Percentiles rank a stretch among this genome's conserved stretches.
phyloP scores from a whole-genome alignment of 2,888 invertebrate genomes.

The Aphrophora alni region DNA sequence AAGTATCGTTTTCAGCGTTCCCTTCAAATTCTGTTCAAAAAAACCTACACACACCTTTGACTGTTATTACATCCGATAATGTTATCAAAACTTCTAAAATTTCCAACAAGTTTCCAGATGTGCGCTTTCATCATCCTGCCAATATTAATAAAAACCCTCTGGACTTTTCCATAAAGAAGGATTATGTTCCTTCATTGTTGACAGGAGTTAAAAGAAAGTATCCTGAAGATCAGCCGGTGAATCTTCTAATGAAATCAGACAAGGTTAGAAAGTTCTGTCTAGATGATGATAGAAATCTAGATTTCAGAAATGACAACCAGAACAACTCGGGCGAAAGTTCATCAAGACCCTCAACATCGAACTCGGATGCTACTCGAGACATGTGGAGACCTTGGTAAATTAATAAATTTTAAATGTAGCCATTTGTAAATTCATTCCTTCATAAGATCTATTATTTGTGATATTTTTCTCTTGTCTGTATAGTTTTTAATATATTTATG shows the following conservation, averaged over 20 bases:
- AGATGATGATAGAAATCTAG: constrained; percentile 7
- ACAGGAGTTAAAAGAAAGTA: background rate
- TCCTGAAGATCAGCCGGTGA: background rate
- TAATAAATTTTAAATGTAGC: no score
- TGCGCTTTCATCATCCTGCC: background rate
- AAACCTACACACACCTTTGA: constrained; percentile 40
- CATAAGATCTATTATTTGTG: no score
- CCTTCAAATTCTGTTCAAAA: background rate
- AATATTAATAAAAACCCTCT: constrained; percentile 43
- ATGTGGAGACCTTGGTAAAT: constrained; percentile 67
- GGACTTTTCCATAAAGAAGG: constrained; percentile 49
- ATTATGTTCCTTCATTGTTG: background rate
- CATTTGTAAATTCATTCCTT: no score
- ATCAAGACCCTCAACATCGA: constrained; percentile 24
- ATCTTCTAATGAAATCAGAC: constrained; percentile 39
- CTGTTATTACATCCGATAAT: constrained; percentile 40
- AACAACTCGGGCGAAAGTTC: constrained; percentile 7
- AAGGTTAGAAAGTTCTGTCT: constrained; percentile 4
- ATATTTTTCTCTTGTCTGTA: no score
- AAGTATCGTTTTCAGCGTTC: background rate
- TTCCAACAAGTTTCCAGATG: background rate
- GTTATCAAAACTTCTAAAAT: constrained; percentile 18
- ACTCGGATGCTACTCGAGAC: constrained; percentile 46
- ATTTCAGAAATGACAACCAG: constrained; percentile 18
- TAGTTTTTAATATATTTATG: no score